Conservation (phyloP, 37 sponge, comb jelly and placozoan genomes). For the Crambe crambe region DNA sequence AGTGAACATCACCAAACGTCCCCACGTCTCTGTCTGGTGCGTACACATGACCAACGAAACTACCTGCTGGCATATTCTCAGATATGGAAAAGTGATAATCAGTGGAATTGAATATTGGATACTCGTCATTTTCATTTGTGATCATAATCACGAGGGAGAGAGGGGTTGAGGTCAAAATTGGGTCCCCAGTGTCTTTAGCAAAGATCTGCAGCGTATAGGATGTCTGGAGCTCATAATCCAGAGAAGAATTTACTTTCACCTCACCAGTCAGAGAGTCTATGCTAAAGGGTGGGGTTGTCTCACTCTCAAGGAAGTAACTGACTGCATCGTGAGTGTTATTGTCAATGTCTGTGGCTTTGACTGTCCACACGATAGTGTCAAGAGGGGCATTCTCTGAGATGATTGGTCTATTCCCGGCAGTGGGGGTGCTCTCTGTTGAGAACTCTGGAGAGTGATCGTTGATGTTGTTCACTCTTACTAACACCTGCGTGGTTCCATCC, state of each 20-base stretch:
- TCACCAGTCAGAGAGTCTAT: conserved; percentile 68
- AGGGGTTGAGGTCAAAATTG: conserved; percentile 11
- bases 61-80: conserved; percentile 28
- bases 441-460: conserved; percentile 72
- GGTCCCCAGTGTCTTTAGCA: conserved; percentile 73
- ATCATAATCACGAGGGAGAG: conserved; percentile 25
- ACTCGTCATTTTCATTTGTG: conserved; percentile 53
- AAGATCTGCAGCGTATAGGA: conserved; percentile 44
- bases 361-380: conserved; percentile 16
- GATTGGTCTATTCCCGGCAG: not conserved
- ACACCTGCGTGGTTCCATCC: not conserved
- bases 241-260: conserved; percentile 12
- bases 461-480: conserved; percentile 45
- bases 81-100: conserved; percentile 30
- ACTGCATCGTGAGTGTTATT: conserved; percentile 46
- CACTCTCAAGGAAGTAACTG: conserved; percentile 26
- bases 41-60: conserved; percentile 20
- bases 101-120: conserved; percentile 40
- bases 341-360: conserved; percentile 57
- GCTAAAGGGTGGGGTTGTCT: conserved; percentile 41
- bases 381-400: conserved; percentile 32
- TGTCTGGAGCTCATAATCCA: conserved; percentile 59
- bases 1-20: conserved; percentile 19
- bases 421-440: not conserved
- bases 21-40: conserved; percentile 58